Base-by-base conservation (phyloP, 2,797 vertebrate species). In the Eulemur coronatus region DNA sequence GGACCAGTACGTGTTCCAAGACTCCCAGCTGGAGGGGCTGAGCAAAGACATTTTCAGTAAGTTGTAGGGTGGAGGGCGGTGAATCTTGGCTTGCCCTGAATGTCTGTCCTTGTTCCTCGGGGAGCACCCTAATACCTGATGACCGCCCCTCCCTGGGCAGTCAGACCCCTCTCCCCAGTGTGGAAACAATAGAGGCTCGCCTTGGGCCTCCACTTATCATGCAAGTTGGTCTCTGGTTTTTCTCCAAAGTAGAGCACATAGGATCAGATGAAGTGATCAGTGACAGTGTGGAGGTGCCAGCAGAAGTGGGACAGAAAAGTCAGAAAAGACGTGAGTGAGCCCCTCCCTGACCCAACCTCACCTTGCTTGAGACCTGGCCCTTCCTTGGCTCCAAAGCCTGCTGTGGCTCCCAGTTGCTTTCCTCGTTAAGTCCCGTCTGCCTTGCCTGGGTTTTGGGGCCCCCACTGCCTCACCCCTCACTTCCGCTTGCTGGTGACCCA, bases 1-100 rank as follows among this genome's bases (percentile, higher is more conserved):
- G 95, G 98, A 98, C 93, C 98, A 98, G 79, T 99, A 99, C 5
- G 97, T 99, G 52, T 98, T 99, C 90, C 97, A 98, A 97, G 98
- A 99, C 96, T 97, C 97, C 2, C 98, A 98, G 41, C 48, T 86
- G 38, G 99, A 99, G 33, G 98, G 97, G 61, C 97, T 97, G 1
- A 87, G 94, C 43, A 98, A 98, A 96, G 98, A 98, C 73, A 78
- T 87, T 95, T 99, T 99, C 95, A 98, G 99, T 99, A 98, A 99
- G 98, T 92, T 9, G 52, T 4, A 46, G 65, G 33, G 5, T 6
- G 17, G 57, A 28, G 33, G 33, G 61, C 0, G 38, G 13, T 26
- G 55, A 12, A 15, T 73, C 63, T 61, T 30, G 91, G 30, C 41
- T 85, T 46, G 50, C 82, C 12, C 70, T 38, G 72, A 14, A 1